Base-by-base conservation (phyloP, 1,140 invertebrate species). In the Conus betulinus region DNA sequence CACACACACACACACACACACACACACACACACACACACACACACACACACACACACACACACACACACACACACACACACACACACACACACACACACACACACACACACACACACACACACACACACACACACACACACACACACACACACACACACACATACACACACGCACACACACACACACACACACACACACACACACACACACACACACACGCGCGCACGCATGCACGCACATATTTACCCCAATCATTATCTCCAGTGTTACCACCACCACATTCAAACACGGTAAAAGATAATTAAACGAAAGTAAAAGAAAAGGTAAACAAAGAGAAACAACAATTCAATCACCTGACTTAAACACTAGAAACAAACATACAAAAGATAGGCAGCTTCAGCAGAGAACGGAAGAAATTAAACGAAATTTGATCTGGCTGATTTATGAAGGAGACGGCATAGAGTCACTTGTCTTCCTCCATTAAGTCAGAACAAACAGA, bases 1-100 rank as follows among this genome's bases (percentile, higher is more conserved):
- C 79, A 52, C 79, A 82, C 79, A 55, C 39, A 82, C 79, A 52
- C 79, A 82, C 79, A 15, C 79, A 82, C 71, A 82, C 79, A 82
- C 79, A 82, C 79, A 82, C 79, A 51, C 39, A 51, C 79, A 17
- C 53, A 15, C 39, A 51, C 79, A 51, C 79, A 51, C 53, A 15
- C 71, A 15, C 79, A 52, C 25, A 52, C 79, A 82, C 79, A 82
- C 53, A 82, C 39, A 55, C 79, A 51, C 10, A 82, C 27, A 51
- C 79, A 82, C 39, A 82, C 79, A 55, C 79, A 82, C 25, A 82
- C 39, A 39, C 39, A 74, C 23, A 74, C 71, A 74, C 23, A 74
- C 71, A 74, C 79, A 82, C 79, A 52, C 79, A 82, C 79, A 55
- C 39, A 82, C 79, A 52, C 79, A 82, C 79, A 15, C 79, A 82